Percentiles rank a stretch among this genome's conserved stretches.
phyloP scores from a whole-genome alignment of 2,113 vertebrate genomes.

The Pampusana beccarii region DNA sequence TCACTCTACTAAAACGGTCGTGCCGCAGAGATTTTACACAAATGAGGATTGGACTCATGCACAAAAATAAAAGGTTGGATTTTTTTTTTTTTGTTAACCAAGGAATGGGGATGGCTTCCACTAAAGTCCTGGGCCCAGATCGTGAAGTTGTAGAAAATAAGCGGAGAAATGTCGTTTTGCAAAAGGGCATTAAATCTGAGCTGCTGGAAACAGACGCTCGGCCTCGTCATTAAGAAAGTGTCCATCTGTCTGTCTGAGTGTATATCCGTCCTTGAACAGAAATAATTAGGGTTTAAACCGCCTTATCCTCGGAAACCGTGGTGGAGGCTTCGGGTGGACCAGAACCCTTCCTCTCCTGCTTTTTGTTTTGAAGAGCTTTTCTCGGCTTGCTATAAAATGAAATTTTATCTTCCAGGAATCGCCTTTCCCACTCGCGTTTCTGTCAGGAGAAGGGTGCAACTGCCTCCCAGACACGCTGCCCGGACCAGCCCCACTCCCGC shows the following conservation, averaged over 20 bases:
- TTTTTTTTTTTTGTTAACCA: background rate
- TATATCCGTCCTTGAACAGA: background rate
- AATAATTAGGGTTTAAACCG: background rate
- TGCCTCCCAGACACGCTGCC: background rate
- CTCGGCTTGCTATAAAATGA: background rate
- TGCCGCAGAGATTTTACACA: background rate
- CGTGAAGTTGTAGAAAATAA: background rate
- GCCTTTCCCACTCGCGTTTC: background rate
- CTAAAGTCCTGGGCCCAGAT: background rate
- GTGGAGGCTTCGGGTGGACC: background rate
- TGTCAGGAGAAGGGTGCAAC: background rate
- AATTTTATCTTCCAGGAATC: background rate
- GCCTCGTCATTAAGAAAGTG: background rate
- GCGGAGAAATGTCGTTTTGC: background rate
- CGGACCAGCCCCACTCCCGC: background rate
- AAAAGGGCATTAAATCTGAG: background rate
- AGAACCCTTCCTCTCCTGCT: background rate
- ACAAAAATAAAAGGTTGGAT: background rate
- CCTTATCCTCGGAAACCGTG: background rate
- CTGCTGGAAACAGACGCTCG: background rate
- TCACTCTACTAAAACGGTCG: background rate
- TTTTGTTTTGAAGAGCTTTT: background rate
- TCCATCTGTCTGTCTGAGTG: background rate
- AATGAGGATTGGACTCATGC: background rate
- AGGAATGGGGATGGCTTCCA: background rate